phyloP scores from a whole-genome alignment of 1,140 invertebrate genomes.

The Cylas formicarius region DNA sequence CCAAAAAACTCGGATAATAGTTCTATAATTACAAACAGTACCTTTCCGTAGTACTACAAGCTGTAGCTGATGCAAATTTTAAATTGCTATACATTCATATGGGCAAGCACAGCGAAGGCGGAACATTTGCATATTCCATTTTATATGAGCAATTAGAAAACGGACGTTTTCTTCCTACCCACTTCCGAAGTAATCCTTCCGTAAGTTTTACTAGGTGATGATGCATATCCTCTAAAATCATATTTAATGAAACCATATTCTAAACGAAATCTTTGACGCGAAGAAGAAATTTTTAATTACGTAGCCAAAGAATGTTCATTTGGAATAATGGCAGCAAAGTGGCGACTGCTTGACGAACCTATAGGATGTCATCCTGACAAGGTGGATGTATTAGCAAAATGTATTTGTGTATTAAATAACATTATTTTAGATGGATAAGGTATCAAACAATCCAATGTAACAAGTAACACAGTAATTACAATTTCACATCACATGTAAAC shows the following conservation, averaged over 20 bases:
- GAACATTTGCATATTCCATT: slow-evolving; percentile 24
- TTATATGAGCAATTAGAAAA: slow-evolving; percentile 8
- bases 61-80: slow-evolving; percentile 44
- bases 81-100: slow-evolving; percentile 44
- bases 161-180: background rate
- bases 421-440: slow-evolving; percentile 11
- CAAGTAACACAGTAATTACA: slow-evolving; percentile 8
- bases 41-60: slow-evolving; percentile 44
- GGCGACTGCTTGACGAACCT: slow-evolving; percentile 8
- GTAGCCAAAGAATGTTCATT: slow-evolving; percentile 10
- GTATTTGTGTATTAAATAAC: slow-evolving; percentile 9
- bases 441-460: slow-evolving; percentile 12
- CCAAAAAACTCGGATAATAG: slow-evolving; percentile 35
- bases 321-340: slow-evolving; percentile 14
- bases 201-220: slow-evolving; percentile 14
- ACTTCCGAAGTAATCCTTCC: slow-evolving; percentile 6
- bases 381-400: slow-evolving; percentile 3
- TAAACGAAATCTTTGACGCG: slow-evolving; percentile 15
- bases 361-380: slow-evolving; percentile 8
- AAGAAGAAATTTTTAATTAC: slow-evolving; percentile 40
- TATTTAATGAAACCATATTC: slow-evolving; percentile 18
- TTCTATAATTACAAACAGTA: slow-evolving; percentile 44
- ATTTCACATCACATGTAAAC: slow-evolving; percentile 6
- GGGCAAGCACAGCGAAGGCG: slow-evolving; percentile 40
- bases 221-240: slow-evolving; percentile 11